Evolutionary conservation across 2,113 vertebrate genomes (phyloP), one percentile per base, ranked within the genome.

Genomic region (Petrocephalus zakoni): DNA sequence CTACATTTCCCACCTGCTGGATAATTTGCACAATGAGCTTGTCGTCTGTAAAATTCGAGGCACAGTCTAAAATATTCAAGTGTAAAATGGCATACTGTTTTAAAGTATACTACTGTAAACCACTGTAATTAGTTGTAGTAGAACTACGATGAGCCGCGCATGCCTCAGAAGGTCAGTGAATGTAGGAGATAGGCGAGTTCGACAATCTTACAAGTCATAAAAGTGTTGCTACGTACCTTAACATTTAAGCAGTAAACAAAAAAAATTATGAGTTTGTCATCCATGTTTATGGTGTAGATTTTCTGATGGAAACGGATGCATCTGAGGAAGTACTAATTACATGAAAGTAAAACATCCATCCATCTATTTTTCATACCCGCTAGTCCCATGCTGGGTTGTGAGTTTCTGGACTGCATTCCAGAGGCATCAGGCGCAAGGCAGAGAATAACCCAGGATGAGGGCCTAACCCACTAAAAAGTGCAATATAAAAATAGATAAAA

Each of bases 1-100:
- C 87, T 81, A 81, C 87, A 21, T 82, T 81, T 81, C 87, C 87
- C 87, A 82, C 0, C 19, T 49, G 34, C 10, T 29, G n/a, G 61
- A 68, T 29, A 13, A 29, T 68, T 68, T 3, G 10, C 61, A 15
- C 25, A 64, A 64, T n/a, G n/a, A 64, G n/a, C 61, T 64, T 25
- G 0, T 64, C 58, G 58, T n/a, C 25, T 64, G n/a, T 25, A 13
- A 68, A 68, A 68, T 29, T 29, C 4, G 61, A 68, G 25, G 4
- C 25, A 15, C 61, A 68, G 29, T 29, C 13, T 29, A 29, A 13
- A 5, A 29, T 29, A 29, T 68, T 68, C 25, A 68, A 29, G 25
- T 68, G 10, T 29, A 29, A 68, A 29, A 29, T 15, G 3, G 11
- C 2, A 29, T 10, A 10, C 3, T 68, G 13, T 68, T 68, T 13